Evolutionary conservation across 2,113 vertebrate species (phyloP).

Genomic region (Astatotilapia flaviijosephi): DNA sequence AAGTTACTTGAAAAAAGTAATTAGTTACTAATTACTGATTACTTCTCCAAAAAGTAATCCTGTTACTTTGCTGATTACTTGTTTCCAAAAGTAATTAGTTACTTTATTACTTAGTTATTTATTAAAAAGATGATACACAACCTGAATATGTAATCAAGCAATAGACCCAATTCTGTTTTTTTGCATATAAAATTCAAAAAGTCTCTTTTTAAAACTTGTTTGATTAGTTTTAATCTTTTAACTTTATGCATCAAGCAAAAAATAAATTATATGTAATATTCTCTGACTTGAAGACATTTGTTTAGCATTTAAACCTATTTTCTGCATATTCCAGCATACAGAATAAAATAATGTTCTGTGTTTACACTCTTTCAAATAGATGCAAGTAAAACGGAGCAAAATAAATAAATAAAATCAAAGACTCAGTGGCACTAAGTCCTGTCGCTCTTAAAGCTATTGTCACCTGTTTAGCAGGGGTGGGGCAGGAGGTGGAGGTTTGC

Average conservation of each 20-base stretch:
- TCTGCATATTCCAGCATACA: not conserved
- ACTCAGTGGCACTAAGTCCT: accelerated
- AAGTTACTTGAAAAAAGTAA: not conserved
- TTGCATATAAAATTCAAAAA: not conserved
- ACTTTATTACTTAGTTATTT: not conserved
- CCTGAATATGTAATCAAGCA: not conserved
- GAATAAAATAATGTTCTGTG: not conserved
- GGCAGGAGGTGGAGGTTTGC: not conserved
- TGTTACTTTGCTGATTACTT: not conserved
- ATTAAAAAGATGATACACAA: not conserved
- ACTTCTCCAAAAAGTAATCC: not conserved
- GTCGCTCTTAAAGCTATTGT: not conserved
- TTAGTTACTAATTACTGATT: not conserved
- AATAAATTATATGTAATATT: accelerated
- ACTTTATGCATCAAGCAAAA: not conserved
- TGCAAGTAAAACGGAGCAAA: accelerated
- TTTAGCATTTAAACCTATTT: not conserved
- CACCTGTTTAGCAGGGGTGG: not conserved
- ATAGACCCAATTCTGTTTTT: not conserved
- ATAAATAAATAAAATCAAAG: not conserved
- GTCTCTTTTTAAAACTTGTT: not conserved
- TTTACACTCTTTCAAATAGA: not conserved
- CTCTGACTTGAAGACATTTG: not conserved
- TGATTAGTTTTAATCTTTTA: not conserved
- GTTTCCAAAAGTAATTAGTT: not conserved